These are phyloP conservation scores for Prosapia bicincta DNA, from an alignment of 2,888 invertebrate species.

Conservation along the genomic window DNA sequence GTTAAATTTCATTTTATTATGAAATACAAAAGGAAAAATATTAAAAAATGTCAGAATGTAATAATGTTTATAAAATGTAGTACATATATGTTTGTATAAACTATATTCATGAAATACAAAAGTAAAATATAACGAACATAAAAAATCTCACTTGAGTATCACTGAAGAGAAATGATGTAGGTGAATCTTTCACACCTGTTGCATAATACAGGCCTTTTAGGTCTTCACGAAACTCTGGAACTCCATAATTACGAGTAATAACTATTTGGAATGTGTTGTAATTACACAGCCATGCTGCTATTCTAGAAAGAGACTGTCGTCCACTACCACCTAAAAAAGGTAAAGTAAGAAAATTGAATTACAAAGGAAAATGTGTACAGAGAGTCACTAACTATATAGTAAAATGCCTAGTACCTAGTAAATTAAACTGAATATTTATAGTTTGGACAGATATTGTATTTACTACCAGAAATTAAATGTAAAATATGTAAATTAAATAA, in stretches of 20 bases:
- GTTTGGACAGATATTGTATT: neutral
- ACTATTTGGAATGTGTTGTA: slow-evolving; percentile 73
- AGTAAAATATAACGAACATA: too few species aligned
- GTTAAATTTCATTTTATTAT: too few species aligned
- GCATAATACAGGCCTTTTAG: slow-evolving; percentile 68
- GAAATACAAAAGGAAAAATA: too few species aligned
- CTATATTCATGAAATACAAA: too few species aligned
- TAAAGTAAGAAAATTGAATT: neutral
- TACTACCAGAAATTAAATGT: too few species aligned
- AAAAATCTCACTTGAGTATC: slow-evolving; percentile 65
- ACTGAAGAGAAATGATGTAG: slow-evolving; percentile 77
- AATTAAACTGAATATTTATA: neutral
- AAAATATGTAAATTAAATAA: too few species aligned
- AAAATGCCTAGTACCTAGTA: neutral
- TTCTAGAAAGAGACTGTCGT: slow-evolving; percentile 70
- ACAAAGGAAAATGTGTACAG: neutral
- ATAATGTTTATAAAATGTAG: too few species aligned
- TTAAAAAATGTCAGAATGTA: too few species aligned
- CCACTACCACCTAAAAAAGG: slow-evolving; percentile 70
- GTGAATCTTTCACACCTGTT: slow-evolving; percentile 71
- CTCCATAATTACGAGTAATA: slow-evolving; percentile 72
- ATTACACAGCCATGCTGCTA: slow-evolving; percentile 78
- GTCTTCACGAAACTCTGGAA: slow-evolving; percentile 77
- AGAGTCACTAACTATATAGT: neutral
- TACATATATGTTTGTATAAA: too few species aligned